Conservation (phyloP, 2,797 vertebrate genomes). For the Esox lucius region DNA sequence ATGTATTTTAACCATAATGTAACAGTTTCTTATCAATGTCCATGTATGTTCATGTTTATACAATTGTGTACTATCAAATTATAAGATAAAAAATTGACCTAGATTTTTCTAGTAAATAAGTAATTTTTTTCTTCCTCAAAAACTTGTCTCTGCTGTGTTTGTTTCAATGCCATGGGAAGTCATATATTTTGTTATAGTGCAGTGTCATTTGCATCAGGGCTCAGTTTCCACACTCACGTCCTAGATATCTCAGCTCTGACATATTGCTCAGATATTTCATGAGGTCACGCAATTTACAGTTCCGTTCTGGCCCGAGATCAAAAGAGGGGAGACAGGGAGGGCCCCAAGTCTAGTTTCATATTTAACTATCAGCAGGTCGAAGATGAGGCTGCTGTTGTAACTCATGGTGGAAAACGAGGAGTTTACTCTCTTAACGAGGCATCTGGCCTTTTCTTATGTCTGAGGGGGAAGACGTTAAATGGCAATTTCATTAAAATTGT, state of each 20-base stretch:
- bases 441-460: slow-evolving; percentile 15
- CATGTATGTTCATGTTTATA: slow-evolving; percentile 82
- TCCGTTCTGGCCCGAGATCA: slow-evolving; percentile 26
- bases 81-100: slow-evolving; percentile 77
- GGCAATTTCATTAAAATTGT: background rate
- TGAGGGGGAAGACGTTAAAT: background rate
- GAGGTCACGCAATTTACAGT: slow-evolving; percentile 29
- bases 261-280: slow-evolving; percentile 5
- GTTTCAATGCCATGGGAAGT: slow-evolving; percentile 19
- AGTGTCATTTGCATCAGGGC: slow-evolving; percentile 7
- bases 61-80: slow-evolving; percentile 85
- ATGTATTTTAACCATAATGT: slow-evolving; percentile 77
- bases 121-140: slow-evolving; percentile 51
- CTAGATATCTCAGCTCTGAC: slow-evolving; percentile 14
- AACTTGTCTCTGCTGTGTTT: slow-evolving; percentile 34
- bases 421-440: slow-evolving; percentile 15
- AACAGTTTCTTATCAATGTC: slow-evolving; percentile 80
- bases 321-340: background rate
- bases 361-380: slow-evolving; percentile 17
- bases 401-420: slow-evolving; percentile 13
- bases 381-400: slow-evolving; percentile 12
- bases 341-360: background rate
- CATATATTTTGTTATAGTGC: slow-evolving; percentile 2
- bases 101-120: slow-evolving; percentile 80
- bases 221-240: slow-evolving; percentile 9